Evolutionary conservation across 2,797 vertebrate species (phyloP).

Genomic region (Clarias fuscus): DNA sequence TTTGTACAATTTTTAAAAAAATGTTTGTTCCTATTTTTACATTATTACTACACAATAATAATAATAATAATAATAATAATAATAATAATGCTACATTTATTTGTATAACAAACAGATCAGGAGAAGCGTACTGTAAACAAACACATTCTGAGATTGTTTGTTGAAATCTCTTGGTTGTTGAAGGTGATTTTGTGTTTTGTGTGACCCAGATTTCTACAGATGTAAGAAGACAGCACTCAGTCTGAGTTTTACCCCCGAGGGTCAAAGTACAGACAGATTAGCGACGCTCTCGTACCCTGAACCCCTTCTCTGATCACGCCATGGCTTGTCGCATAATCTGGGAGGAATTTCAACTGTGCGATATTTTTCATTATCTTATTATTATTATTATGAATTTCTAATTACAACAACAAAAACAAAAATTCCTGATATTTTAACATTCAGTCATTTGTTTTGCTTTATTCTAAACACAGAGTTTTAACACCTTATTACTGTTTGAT

Average conservation of each 20-base stretch:
- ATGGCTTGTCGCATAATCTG: conserved; percentile 12
- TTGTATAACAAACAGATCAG: background rate
- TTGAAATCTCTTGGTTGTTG: background rate
- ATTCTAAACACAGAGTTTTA: too few relatives aligned
- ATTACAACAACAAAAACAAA: background rate
- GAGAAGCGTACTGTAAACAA: background rate
- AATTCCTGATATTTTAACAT: background rate
- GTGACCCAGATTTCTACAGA: conserved; percentile 33
- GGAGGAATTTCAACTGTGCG: too few relatives aligned
- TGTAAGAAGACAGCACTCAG: background rate
- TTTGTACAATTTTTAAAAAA: too few relatives aligned
- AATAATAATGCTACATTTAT: background rate
- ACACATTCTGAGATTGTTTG: background rate
- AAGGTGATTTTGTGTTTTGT: background rate
- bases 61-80: background rate
- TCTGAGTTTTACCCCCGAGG: background rate
- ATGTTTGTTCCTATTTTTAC: too few relatives aligned
- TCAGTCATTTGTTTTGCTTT: background rate
- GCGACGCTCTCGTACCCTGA: background rate
- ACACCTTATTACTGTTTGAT: background rate
- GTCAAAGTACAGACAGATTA: background rate
- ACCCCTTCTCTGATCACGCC: conserved; percentile 61
- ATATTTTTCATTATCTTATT: background rate
- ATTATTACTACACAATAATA: background rate
- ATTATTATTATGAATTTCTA: background rate